Percentiles rank a stretch among this genome's conserved stretches.
These are phyloP conservation scores for Trematomus loennbergii DNA, from an alignment of 2,113 vertebrate genomes.

Conservation along the genomic window DNA sequence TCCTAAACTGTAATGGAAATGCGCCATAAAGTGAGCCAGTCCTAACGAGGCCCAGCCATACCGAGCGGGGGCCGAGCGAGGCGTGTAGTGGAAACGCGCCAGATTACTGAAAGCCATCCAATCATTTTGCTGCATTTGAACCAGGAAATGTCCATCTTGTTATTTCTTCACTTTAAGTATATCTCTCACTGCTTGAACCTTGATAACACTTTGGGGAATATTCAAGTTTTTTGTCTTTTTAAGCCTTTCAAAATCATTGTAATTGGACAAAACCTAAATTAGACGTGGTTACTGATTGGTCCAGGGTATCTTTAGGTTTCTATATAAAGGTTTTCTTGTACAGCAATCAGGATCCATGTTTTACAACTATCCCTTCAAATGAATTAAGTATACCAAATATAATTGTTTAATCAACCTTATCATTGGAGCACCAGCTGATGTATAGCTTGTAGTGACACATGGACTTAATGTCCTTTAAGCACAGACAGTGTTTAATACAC, in stretches of 20 bases:
- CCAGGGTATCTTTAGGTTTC: too few relatives aligned
- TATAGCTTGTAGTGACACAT: constrained; percentile 34
- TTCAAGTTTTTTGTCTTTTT: background rate
- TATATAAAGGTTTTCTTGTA: background rate
- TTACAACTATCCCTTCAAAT: background rate
- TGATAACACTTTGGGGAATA: background rate
- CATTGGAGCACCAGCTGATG: constrained; percentile 6
- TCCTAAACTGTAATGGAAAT: too few relatives aligned
- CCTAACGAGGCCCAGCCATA: too few relatives aligned
- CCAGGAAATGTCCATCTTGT: background rate
- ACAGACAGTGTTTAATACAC: constrained; percentile 52
- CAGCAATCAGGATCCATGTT: background rate
- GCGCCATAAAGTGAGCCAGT: too few relatives aligned
- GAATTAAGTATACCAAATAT: background rate
- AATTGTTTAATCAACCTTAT: background rate
- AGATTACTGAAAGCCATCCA: background rate
- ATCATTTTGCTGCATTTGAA: background rate
- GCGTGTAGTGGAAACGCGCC: too few relatives aligned
- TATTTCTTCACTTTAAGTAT: background rate
- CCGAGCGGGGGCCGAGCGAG: too few relatives aligned
- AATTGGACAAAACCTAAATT: background rate
- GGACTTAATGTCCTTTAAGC: constrained; percentile 5
- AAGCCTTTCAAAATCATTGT: background rate
- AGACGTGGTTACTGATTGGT: background rate
- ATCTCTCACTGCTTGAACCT: background rate